Base-by-base conservation (phyloP, 2,888 invertebrate species). In the Parnassius orleans region DNA sequence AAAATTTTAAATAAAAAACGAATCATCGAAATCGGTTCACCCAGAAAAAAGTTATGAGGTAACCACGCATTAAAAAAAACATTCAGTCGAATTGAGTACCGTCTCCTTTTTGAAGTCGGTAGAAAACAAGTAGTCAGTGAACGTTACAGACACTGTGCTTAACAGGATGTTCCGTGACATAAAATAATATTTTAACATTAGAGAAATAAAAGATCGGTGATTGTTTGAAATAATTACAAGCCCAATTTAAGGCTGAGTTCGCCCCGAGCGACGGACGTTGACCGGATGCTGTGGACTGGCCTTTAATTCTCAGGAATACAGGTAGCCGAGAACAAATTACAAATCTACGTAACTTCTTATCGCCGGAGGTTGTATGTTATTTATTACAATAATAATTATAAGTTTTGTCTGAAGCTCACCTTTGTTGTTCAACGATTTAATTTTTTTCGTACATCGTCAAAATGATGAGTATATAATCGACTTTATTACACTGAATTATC, bases 261-360 rank as follows among this genome's bases (percentile, higher is more conserved):
- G 68, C 80, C 77, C 61, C 69, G 51, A 73, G 80, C 76, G 65
- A 64, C 74, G 74, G 76, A 76, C 71, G 72, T 53, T 58, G 67
- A 65, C 75, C 80, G 80, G 81, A 81, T 79, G 76, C 74, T 68
- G 73, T 66, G 69, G 59, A 57, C 57, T 63, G 66, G 65, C 62
- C 50, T 57, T 65, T 61, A 71, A 70, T 72, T 76, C 80, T 76
- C 75, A 77, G 79, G 79, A 86, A 87, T 80, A 86, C 87, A 83
- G 86, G 89, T 88, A 89, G 88, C 87, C 69, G 72, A 77, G 74
- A 84, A 80, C 81, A 80, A 82, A 88, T 86, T 84, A 87, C 80
- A 81, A 81, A 86, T 84, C 80, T 78, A 68, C 73, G 77, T 83
- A 83, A 88, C 86, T 84, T 80, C 79, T 70, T 67, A 76, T 74